Evolutionary conservation across 2,797 vertebrate genomes (phyloP).

Genomic region (Syngnathus acus): DNA sequence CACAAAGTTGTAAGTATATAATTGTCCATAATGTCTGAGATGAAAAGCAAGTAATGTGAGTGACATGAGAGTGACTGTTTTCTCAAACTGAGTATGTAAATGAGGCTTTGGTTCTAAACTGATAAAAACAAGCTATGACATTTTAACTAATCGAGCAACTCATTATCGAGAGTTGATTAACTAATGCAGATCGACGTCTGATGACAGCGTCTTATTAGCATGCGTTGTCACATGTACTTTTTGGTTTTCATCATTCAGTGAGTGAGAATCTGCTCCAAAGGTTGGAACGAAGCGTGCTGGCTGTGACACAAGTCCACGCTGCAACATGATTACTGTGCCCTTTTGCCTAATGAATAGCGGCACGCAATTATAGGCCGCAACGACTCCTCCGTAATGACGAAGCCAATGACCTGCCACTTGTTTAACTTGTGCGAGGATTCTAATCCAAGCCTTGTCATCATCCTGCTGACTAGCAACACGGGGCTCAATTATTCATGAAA

Average conservation of each 20-base stretch:
- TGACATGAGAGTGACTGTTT: too few relatives aligned
- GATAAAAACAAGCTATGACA: background rate
- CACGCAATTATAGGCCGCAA: slow-evolving; percentile 38
- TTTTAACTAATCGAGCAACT: background rate
- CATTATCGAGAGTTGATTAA: background rate
- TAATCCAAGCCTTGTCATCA: slow-evolving; percentile 31
- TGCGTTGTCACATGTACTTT: background rate
- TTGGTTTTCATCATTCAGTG: background rate
- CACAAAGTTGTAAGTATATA: too few relatives aligned
- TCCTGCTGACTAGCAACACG: slow-evolving; percentile 23
- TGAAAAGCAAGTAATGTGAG: too few relatives aligned
- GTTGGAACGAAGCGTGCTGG: slow-evolving; percentile 35
- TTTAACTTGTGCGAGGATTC: slow-evolving; percentile 30
- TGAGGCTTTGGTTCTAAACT: too few relatives aligned
- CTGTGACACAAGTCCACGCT: slow-evolving; percentile 56
- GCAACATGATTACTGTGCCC: slow-evolving; percentile 37
- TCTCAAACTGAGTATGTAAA: too few relatives aligned
- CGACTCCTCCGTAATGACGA: slow-evolving; percentile 35
- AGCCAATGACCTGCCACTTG: slow-evolving; percentile 48
- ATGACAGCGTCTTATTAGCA: background rate
- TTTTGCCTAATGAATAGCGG: slow-evolving; percentile 45
- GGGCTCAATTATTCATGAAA: slow-evolving; percentile 20
- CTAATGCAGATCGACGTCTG: background rate
- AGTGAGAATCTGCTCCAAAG: slow-evolving; percentile 38
- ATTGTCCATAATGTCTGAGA: too few relatives aligned